These are phyloP conservation scores for Stictonetta naevosa DNA, from an alignment of 2,113 vertebrate genomes.

Conservation along the genomic window DNA sequence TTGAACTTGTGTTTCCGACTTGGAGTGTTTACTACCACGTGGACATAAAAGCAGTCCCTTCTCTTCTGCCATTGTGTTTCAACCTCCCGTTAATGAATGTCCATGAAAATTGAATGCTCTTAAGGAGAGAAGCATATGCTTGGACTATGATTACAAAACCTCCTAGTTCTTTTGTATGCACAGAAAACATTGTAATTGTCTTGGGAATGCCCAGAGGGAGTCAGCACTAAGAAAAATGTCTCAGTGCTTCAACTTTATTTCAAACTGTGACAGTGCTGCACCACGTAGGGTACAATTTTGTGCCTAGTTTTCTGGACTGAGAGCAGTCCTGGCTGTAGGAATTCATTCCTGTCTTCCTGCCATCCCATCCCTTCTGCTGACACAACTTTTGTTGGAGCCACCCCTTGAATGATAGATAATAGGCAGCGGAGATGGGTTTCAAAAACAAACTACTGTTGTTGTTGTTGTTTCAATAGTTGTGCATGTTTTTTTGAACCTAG, in stretches of 20 bases:
- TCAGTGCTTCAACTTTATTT: conserved; percentile 41
- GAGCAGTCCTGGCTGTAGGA: background rate
- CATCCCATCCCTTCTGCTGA: background rate
- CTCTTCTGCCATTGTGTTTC: conserved; percentile 25
- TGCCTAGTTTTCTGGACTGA: background rate
- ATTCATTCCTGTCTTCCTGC: background rate
- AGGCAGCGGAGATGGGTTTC: background rate
- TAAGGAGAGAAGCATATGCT: conserved; percentile 59
- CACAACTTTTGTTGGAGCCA: background rate
- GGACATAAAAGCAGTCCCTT: conserved; percentile 37
- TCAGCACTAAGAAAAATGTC: conserved; percentile 28
- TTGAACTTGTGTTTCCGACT: background rate
- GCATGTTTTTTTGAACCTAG: background rate
- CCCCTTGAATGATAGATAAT: background rate
- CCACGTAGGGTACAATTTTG: background rate
- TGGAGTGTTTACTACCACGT: background rate
- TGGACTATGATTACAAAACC: conserved; percentile 61
- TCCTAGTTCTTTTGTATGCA: conserved; percentile 45
- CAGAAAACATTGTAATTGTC: conserved; percentile 54
- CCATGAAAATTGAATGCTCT: conserved; percentile 58
- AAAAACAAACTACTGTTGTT: background rate
- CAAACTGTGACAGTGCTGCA: background rate
- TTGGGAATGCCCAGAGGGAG: conserved; percentile 60
- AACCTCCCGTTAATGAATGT: conserved; percentile 56
- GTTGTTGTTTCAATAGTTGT: background rate